Base-by-base conservation (phyloP, 2,888 invertebrate genomes). In the Trissolcus japonicus region DNA sequence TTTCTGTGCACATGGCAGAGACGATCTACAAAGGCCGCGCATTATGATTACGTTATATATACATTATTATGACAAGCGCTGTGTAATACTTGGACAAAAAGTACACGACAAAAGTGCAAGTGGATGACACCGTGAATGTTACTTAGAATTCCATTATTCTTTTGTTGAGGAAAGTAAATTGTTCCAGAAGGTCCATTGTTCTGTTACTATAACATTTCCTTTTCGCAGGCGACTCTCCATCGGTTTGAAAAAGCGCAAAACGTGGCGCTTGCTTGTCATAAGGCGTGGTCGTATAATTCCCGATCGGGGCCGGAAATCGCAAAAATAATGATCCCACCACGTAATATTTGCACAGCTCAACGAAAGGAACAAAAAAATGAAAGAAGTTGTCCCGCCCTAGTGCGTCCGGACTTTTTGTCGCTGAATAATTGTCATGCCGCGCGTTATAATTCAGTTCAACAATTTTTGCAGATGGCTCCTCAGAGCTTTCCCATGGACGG, bases 241-340 rank as follows among this genome's bases (percentile, higher is more conserved):
- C 61, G 21, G 54, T n/a, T 21, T 14, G 9, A 63, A 60, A 50
- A 76, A 25, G 50, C 4, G 77, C 55, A 59, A 51, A 73, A 73
- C 68, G 60, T 59, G 60, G 56, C 61, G 67, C 62, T 69, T 59
- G 40, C 56, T 61, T 59, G 60, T 55, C 56, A 35, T 61, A 65
- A 76, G 72, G 78, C 78, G 78, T 78, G 66, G 78, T 19, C 59
- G 60, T 67, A 35, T 35, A 72, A 68, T 67, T 63, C 62, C 67
- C 50, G 78, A 67, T 78, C 75, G 48, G 48, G 55, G 29, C 68
- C 79, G 79, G 79, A 76, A 79, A 76, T 79, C 68, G 73, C 65
- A 61, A 66, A 79, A 78, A 72, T 78, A 75, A 78, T 75, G 56
- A 72, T 60, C 50, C 63, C 67, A 71, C 53, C 69, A 56, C 74